A percentile compares a stretch with the other conserved stretches of the same genome.
phyloP scores from a whole-genome alignment of 2,888 invertebrate genomes.

The Rotaria magnacalcarata region DNA sequence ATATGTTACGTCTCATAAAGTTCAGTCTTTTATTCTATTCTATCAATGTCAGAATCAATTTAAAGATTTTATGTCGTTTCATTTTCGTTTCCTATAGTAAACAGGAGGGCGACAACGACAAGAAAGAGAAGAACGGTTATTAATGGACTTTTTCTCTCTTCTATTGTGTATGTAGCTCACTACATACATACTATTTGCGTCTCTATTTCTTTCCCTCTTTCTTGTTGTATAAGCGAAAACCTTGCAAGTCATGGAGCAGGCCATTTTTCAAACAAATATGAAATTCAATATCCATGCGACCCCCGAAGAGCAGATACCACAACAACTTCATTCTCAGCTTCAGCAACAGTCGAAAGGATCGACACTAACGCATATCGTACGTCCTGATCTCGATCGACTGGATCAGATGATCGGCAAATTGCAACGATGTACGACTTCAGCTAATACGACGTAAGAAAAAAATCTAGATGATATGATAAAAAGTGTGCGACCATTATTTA shows the following conservation, averaged over 20 bases:
- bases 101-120: neutral
- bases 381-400: constrained; percentile 2
- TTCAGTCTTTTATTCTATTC: neutral
- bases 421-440: neutral
- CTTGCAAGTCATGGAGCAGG: neutral
- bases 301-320: neutral
- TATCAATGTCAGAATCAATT: neutral
- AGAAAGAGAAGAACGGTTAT: constrained; percentile 14
- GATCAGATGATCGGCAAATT: constrained; percentile 20
- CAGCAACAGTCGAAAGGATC: neutral
- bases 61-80: neutral
- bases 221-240: constrained; percentile 20
- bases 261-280: constrained; percentile 27
- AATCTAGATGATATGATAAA: neutral
- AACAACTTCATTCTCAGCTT: neutral
- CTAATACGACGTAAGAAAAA: constrained; percentile 12
- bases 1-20: neutral
- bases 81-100: constrained; percentile 21
- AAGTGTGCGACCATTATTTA: neutral
- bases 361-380: neutral
- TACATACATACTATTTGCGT: neutral
- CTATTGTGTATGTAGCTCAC: neutral
- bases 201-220: neutral
- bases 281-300: constrained; percentile 10
- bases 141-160: constrained; percentile 19